Evolutionary conservation across 1,140 invertebrate genomes (phyloP).

Genomic region (Cheumatopsyche charites): DNA sequence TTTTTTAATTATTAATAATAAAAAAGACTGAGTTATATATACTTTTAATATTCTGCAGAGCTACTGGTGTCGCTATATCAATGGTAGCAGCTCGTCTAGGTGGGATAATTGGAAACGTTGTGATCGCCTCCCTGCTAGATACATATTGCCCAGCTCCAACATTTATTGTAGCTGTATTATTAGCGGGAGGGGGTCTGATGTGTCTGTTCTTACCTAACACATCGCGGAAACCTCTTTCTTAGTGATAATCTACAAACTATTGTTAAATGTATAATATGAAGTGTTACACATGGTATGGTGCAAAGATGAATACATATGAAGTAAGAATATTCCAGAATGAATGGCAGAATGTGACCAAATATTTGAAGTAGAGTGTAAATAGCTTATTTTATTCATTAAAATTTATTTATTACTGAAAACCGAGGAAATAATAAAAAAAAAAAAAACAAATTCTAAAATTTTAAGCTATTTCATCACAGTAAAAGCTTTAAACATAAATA

Average conservation of each 20-base stretch:
- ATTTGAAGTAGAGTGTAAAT: slow-evolving; percentile 22
- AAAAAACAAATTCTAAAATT: background rate
- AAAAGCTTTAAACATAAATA: slow-evolving; percentile 4
- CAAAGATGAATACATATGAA: background rate
- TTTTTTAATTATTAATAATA: slow-evolving; percentile 22
- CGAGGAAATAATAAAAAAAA: background rate
- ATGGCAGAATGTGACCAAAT: slow-evolving; percentile 14
- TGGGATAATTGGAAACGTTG: slow-evolving; percentile 86
- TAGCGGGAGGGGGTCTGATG: slow-evolving; percentile 82
- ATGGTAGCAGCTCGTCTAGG: slow-evolving; percentile 85
- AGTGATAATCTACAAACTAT: slow-evolving; percentile 51
- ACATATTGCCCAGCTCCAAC: slow-evolving; percentile 83
- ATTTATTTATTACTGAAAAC: background rate
- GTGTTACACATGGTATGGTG: background rate
- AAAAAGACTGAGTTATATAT: slow-evolving; percentile 27
- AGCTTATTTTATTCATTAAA: slow-evolving; percentile 3
- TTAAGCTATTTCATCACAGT: background rate
- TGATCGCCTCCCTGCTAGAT: slow-evolving; percentile 81
- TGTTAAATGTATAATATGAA: background rate
- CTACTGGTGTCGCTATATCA: slow-evolving; percentile 83
- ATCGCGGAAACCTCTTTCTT: slow-evolving; percentile 80
- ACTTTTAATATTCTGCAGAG: slow-evolving; percentile 59
- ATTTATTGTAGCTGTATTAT: slow-evolving; percentile 80
- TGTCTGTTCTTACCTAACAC: slow-evolving; percentile 86
- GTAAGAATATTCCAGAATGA: background rate